Conservation (phyloP, 2,797 vertebrate genomes). For the Taeniopygia guttata region DNA sequence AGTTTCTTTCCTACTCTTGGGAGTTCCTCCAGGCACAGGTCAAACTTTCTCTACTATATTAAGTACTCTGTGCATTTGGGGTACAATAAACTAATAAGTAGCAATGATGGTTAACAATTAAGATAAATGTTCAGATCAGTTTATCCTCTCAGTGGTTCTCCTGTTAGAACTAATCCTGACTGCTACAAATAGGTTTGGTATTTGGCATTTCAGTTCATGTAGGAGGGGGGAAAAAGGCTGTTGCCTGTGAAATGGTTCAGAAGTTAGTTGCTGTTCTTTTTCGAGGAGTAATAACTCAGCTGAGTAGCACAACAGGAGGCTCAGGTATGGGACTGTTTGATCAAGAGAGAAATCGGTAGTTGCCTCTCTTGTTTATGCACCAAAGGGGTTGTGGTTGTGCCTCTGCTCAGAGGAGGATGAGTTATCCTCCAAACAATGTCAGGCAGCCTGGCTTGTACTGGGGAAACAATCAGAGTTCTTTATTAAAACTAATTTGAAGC, state of each 20-base stretch:
- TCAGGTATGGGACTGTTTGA: not conserved
- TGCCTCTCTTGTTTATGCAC: not conserved
- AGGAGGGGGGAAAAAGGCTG: slow-evolving; percentile 13
- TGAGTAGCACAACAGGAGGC: not conserved
- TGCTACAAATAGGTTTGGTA: slow-evolving; percentile 53
- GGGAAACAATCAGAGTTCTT: not conserved
- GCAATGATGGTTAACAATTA: not conserved
- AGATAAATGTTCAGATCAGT: not conserved
- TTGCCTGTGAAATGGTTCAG: slow-evolving; percentile 30
- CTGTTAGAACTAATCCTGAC: slow-evolving; percentile 18
- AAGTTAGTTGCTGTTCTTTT: slow-evolving; percentile 48
- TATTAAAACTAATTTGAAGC: not conserved
- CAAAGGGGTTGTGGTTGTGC: not conserved
- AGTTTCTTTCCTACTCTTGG: not conserved
- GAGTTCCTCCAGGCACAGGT: not conserved
- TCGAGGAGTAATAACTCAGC: slow-evolving; percentile 21
- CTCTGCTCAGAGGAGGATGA: not conserved
- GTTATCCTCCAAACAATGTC: not conserved
- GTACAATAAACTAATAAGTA: not conserved
- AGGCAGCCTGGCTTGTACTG: not conserved
- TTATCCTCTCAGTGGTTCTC: not conserved
- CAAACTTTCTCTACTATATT: not conserved
- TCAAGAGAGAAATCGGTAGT: not conserved
- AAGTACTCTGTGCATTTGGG: not conserved
- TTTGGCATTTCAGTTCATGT: slow-evolving; percentile 54